Percentiles rank a stretch among this genome's conserved stretches.
phyloP scores from a whole-genome alignment of 23 tunicate genomes.

The Botrylloides violaceus region DNA sequence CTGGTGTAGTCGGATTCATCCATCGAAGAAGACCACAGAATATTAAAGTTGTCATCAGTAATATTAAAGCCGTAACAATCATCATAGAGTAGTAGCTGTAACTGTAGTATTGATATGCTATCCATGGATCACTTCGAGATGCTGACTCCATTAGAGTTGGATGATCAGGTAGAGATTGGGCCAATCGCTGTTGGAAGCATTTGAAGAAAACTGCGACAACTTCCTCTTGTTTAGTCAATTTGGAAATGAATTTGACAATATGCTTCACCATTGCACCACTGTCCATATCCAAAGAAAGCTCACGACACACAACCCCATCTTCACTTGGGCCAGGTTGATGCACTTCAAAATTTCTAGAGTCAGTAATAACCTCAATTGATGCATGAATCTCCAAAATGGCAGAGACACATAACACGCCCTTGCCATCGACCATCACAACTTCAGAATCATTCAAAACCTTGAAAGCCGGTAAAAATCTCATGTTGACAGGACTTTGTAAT shows the following conservation, averaged over 20 bases:
- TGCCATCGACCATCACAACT: constrained; percentile 5
- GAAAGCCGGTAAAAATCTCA: constrained; percentile 20
- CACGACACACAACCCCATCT: constrained; percentile 12
- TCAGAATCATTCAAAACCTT: constrained; percentile 10
- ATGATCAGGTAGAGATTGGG: not conserved
- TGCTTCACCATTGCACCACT: not conserved
- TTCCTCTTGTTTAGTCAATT: constrained; percentile 17
- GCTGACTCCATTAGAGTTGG: not conserved
- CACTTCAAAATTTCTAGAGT: not conserved
- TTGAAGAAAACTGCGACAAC: not conserved
- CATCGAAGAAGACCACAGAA: constrained; percentile 8
- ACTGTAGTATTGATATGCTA: constrained; percentile 9
- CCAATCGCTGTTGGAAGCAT: not conserved
- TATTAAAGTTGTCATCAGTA: not conserved
- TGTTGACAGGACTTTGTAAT: constrained; percentile 17
- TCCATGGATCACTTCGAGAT: not conserved
- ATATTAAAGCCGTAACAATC: not conserved
- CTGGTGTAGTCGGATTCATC: not conserved
- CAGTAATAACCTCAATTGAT: constrained; percentile 5
- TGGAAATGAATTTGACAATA: not conserved
- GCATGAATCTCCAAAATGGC: constrained; percentile 2
- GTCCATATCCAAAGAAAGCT: not conserved
- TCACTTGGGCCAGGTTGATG: not conserved
- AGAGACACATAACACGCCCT: constrained; percentile 7
- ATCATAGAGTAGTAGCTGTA: not conserved